Conservation (phyloP, 2,797 vertebrate species). For the Geranospiza caerulescens region DNA sequence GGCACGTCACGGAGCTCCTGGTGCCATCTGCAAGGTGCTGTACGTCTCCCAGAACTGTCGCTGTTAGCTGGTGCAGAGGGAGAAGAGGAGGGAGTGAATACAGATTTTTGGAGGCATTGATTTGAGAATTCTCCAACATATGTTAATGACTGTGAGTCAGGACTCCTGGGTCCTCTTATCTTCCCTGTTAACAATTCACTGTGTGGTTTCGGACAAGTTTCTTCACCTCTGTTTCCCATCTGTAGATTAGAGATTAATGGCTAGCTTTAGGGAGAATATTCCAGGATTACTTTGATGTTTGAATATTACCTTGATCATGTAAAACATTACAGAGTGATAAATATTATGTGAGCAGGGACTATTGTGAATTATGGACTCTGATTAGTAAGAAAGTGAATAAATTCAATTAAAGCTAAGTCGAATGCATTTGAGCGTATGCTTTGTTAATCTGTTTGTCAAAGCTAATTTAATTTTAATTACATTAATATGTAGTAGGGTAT, state of each 20-base stretch:
- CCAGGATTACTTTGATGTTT: slow-evolving; percentile 15
- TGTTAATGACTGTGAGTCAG: slow-evolving; percentile 47
- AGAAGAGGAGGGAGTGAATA: slow-evolving; percentile 3
- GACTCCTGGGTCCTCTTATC: slow-evolving; percentile 55
- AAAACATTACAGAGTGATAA: slow-evolving; percentile 37
- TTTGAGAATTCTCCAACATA: slow-evolving; percentile 34
- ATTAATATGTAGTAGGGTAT: slow-evolving; percentile 57
- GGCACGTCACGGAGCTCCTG: not conserved
- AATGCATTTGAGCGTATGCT: slow-evolving; percentile 51
- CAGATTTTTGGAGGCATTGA: slow-evolving; percentile 53
- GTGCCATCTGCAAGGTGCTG: not conserved
- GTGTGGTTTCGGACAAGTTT: slow-evolving; percentile 1
- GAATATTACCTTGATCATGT: not conserved
- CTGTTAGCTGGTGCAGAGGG: not conserved
- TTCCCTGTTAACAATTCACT: not conserved
- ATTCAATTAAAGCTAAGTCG: slow-evolving; percentile 57
- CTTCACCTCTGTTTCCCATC: slow-evolving; percentile 41
- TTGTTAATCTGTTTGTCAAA: slow-evolving; percentile 70
- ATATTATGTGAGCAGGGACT: slow-evolving; percentile 5
- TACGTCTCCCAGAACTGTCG: not conserved
- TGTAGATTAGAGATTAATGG: slow-evolving; percentile 35
- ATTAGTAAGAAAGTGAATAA: slow-evolving; percentile 63
- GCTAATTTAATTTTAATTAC: slow-evolving; percentile 71
- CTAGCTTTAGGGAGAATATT: slow-evolving; percentile 32
- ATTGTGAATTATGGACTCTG: slow-evolving; percentile 9